Conservation (phyloP, 2,113 vertebrate genomes). For the Columba livia region DNA sequence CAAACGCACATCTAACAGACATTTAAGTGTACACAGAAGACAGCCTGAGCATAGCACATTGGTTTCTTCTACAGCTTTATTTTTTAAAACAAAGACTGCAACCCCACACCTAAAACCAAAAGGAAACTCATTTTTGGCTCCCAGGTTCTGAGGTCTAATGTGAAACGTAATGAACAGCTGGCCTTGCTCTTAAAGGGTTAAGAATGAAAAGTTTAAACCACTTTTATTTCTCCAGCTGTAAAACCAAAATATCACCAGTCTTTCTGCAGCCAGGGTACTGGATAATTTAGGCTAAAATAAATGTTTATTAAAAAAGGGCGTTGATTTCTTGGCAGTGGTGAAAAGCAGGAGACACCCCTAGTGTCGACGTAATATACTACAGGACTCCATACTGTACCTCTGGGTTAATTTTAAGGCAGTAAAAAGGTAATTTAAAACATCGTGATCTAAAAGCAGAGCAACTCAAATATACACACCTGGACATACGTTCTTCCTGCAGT, state of each 20-base stretch:
- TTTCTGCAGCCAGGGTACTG: background rate
- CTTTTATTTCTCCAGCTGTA: background rate
- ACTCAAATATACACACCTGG: background rate
- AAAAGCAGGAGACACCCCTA: constrained; percentile 76
- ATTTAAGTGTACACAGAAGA: background rate
- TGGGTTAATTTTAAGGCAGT: constrained; percentile 59
- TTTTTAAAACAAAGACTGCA: background rate
- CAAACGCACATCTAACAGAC: background rate
- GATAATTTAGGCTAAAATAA: constrained; percentile 58
- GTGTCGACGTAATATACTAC: constrained; percentile 77
- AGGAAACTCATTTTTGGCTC: background rate
- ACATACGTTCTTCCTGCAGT: background rate
- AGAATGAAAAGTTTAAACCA: background rate
- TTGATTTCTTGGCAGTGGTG: constrained; percentile 73
- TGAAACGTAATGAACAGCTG: background rate
- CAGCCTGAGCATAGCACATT: fast-evolving
- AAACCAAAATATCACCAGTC: background rate
- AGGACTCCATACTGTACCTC: constrained; percentile 67
- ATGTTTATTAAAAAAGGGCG: constrained; percentile 69
- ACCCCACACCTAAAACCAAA: background rate
- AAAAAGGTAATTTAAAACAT: constrained; percentile 66
- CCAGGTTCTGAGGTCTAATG: background rate
- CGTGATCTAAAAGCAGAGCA: constrained; percentile 29
- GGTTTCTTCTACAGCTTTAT: background rate
- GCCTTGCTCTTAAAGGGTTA: background rate